Evolutionary conservation across 2,113 vertebrate genomes (phyloP).

Genomic region (Anolis carolinensis): DNA sequence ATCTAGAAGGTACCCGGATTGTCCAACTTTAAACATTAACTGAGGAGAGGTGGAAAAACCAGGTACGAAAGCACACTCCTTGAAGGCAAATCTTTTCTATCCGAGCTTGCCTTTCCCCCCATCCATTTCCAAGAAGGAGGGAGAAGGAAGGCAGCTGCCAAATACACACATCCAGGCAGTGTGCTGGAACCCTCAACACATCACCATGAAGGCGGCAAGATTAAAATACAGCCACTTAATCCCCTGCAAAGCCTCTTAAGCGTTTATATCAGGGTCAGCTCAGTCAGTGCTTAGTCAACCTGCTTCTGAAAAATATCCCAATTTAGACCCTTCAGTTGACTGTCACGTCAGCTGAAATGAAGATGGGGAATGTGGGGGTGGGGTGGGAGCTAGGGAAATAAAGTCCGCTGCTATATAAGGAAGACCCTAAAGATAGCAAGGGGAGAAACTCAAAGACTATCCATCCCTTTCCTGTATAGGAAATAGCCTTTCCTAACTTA

Average conservation of each 20-base stretch:
- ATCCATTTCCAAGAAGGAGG: not conserved
- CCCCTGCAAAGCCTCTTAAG: constrained; percentile 78
- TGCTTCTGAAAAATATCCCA: constrained; percentile 64
- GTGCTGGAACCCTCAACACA: not conserved
- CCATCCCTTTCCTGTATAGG: not conserved
- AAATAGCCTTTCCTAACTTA: not conserved
- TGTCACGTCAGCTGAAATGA: constrained; percentile 52
- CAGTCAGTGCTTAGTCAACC: constrained; percentile 61
- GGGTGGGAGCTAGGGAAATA: not conserved
- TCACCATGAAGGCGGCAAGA: constrained; percentile 59
- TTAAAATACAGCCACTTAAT: constrained; percentile 77
- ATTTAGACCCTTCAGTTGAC: constrained; percentile 50
- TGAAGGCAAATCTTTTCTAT: constrained; percentile 24
- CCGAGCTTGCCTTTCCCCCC: not conserved
- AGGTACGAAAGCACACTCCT: constrained; percentile 45
- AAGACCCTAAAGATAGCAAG: not conserved
- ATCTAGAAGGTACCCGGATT: constrained; percentile 5
- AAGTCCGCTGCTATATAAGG: not conserved
- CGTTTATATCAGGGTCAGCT: constrained; percentile 73
- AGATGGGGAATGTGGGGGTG: not conserved
- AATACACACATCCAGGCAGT: not conserved
- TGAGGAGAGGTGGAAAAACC: constrained; percentile 31
- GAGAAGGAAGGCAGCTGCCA: constrained; percentile 13
- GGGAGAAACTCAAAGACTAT: not conserved
- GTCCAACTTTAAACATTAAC: constrained; percentile 36